phyloP scores from a whole-genome alignment of 64 coral and sea anemone species.

The Anthopleura sola region DNA sequence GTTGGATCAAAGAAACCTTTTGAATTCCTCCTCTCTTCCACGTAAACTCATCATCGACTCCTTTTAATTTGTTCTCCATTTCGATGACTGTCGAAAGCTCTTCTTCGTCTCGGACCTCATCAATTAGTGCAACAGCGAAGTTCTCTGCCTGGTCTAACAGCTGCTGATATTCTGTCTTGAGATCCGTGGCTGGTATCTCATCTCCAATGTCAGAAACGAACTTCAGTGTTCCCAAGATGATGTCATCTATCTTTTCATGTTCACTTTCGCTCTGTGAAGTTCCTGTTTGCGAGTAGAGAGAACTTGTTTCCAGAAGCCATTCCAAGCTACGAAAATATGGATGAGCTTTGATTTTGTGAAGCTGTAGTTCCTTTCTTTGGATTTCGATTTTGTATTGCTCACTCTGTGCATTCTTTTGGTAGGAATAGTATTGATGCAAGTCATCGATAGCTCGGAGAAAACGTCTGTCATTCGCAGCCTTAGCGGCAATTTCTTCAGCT shows the following conservation, averaged over 20 bases:
- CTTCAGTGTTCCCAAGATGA: background rate
- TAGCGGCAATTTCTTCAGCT: background rate
- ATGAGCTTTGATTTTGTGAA: background rate
- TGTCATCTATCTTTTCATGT: background rate
- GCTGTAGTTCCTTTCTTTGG: constrained; percentile 1
- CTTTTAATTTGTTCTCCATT: constrained; percentile 8
- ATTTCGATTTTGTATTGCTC: background rate
- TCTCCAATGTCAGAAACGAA: background rate
- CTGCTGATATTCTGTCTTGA: background rate
- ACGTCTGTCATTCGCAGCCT: background rate
- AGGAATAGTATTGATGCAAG: background rate
- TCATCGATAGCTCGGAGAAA: constrained; percentile 5
- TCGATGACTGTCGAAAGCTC: background rate
- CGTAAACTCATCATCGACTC: background rate
- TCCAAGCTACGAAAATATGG: no score
- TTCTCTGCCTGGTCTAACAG: no score
- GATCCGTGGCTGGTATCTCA: background rate
- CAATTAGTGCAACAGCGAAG: no score
- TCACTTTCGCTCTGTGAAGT: no score
- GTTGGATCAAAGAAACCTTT: constrained; percentile 17
- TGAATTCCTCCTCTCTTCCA: background rate
- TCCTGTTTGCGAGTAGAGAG: no score
- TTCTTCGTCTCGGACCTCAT: background rate
- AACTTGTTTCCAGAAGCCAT: background rate
- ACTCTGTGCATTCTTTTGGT: background rate